Base-by-base conservation (phyloP, 2,888 invertebrate species). In the Orthosia gracilis region DNA sequence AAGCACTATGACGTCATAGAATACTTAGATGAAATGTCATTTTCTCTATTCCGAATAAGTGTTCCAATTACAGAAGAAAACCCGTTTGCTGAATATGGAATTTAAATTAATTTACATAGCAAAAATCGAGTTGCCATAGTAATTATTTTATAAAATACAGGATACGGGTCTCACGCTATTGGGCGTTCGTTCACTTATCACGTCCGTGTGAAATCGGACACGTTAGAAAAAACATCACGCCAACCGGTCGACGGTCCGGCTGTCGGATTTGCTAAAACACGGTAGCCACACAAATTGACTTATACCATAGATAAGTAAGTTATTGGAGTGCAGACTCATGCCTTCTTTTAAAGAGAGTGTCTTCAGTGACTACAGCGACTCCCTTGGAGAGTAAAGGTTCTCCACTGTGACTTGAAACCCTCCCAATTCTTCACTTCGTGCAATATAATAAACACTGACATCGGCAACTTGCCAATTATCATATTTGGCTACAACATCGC, bases 191-290 rank as follows among this genome's bases (percentile, higher is more conserved):
- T 86, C 89, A 90, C 88, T 89, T 89, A 89, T 83, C 88, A 83
- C 87, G 89, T 83, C 86, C 88, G 89, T 89, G 90, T 88, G 92
- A 93, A 93, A 92, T 89, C 85, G 73, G 87, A 91, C 88, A 89
- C 89, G 86, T 84, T 82, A 86, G 85, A 89, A 91, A 88, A 89
- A 91, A 89, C 79, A 80, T 72, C 80, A 84, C 84, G 74, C 63
- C 63, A 87, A 90, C 91, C 89, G 89, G 91, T 92, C 87, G 77
- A 71, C 59, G 66, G 76, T 78, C 77, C 83, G 85, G 80, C 87
- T 89, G 87, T 87, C 87, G 76, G 85, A 88, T 91, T 91, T 83
- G 84, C 87, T 85, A 83, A 85, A 88, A 85, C 84, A 82, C 78
- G 73, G 86, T 85, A 84, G 82, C 83, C 75, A 65, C 67, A 84